phyloP scores from a whole-genome alignment of 2,113 vertebrate species.

The Dasyornis broadbenti region DNA sequence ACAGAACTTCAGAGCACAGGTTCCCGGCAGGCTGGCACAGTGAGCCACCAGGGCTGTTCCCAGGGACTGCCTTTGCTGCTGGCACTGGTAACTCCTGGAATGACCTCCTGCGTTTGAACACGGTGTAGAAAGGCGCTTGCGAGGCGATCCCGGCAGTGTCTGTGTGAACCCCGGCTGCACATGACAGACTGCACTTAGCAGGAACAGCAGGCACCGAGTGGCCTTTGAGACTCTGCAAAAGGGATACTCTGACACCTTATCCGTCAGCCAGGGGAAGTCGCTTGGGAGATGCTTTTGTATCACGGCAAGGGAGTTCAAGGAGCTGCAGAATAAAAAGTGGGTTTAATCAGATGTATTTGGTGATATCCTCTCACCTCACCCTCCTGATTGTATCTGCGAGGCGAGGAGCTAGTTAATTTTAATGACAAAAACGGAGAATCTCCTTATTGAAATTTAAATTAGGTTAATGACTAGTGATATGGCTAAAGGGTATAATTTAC shows the following conservation, averaged over 20 bases:
- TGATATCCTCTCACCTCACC: neutral
- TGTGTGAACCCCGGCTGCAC: neutral
- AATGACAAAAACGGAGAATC: neutral
- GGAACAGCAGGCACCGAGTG: neutral
- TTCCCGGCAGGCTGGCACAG: neutral
- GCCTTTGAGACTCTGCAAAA: conserved; percentile 14
- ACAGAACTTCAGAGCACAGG: neutral
- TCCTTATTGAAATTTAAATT: conserved; percentile 44
- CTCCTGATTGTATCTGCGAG: neutral
- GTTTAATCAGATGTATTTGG: conserved; percentile 55
- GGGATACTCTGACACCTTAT: conserved; percentile 24
- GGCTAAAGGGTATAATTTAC: conserved; percentile 33
- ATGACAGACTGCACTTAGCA: neutral
- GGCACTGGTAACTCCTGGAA: neutral
- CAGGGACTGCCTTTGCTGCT: neutral
- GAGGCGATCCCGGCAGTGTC: neutral
- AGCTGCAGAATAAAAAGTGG: conserved; percentile 16
- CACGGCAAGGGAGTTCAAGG: neutral
- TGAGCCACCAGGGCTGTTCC: neutral
- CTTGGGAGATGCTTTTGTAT: conserved; percentile 26
- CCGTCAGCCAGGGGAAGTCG: neutral
- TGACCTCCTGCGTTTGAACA: neutral
- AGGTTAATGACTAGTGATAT: conserved; percentile 40
- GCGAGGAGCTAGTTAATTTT: conserved; percentile 35
- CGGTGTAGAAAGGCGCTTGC: neutral